Percentiles rank a stretch among this genome's conserved stretches.
Conservation (phyloP, 2,797 vertebrate species). For the Anguilla anguilla region DNA sequence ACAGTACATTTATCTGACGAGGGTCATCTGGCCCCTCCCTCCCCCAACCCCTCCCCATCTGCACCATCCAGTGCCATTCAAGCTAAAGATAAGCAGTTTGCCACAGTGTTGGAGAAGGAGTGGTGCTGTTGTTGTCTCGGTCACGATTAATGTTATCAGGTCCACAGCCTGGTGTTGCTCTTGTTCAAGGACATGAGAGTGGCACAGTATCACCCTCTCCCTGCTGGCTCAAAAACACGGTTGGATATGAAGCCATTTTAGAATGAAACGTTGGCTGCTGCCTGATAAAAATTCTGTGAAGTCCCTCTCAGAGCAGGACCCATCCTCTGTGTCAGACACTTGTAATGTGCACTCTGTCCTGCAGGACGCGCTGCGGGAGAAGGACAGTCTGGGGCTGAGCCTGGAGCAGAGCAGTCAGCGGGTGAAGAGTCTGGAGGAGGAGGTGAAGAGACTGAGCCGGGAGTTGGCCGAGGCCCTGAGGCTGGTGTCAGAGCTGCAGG, state of each 20-base stretch:
- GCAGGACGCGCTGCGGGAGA: conserved; percentile 68
- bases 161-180: not conserved
- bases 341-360: conserved; percentile 12
- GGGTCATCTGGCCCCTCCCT: not conserved
- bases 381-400: conserved; percentile 60
- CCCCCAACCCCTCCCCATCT: not conserved
- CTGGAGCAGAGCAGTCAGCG: conserved; percentile 74
- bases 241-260: not conserved
- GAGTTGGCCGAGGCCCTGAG: conserved; percentile 67
- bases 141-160: not conserved
- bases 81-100: conserved; percentile 3
- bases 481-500: conserved; percentile 73
- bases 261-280: not conserved
- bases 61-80: not conserved
- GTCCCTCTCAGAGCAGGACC: not conserved
- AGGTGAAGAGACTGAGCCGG: conserved; percentile 68
- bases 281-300: not conserved
- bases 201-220: not conserved
- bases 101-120: not conserved
- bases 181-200: not conserved
- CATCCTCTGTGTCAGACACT: not conserved
- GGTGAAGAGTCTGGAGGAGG: conserved; percentile 68
- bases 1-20: not conserved
- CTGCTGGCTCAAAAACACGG: not conserved
- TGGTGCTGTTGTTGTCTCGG: not conserved